Conservation (phyloP, 2,797 vertebrate species). For the Rousettus madagascariensis region DNA sequence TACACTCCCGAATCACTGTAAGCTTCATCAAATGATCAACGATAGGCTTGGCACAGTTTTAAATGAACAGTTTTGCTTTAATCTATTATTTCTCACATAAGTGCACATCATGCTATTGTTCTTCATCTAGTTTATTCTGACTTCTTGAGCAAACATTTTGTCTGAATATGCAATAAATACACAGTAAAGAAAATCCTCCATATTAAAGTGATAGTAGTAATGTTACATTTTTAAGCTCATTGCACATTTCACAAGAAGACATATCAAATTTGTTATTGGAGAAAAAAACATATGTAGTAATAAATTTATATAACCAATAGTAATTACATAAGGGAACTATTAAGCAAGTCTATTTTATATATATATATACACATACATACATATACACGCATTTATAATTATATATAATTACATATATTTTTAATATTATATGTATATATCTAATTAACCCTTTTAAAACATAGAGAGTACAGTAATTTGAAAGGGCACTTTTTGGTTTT, state of each 20-base stretch:
- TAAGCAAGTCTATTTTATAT: neutral
- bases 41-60: neutral
- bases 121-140: neutral
- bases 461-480: neutral
- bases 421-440: too few species aligned
- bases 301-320: neutral
- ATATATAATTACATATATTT: neutral
- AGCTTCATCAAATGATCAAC: neutral
- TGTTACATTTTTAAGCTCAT: neutral
- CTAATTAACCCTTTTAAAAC: neutral
- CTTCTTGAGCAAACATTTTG: neutral
- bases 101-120: neutral
- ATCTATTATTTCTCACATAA: neutral
- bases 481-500: neutral
- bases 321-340: neutral
- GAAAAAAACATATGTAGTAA: neutral
- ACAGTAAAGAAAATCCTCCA: neutral
- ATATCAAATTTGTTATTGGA: neutral
- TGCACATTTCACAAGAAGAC: neutral
- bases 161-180: neutral
- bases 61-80: neutral
- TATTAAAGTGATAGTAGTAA: neutral
- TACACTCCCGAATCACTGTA: neutral
- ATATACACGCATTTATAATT: neutral
- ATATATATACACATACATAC: neutral